Evolutionary conservation across 2,113 vertebrate species (phyloP).

Genomic region (Mungos mungo): DNA sequence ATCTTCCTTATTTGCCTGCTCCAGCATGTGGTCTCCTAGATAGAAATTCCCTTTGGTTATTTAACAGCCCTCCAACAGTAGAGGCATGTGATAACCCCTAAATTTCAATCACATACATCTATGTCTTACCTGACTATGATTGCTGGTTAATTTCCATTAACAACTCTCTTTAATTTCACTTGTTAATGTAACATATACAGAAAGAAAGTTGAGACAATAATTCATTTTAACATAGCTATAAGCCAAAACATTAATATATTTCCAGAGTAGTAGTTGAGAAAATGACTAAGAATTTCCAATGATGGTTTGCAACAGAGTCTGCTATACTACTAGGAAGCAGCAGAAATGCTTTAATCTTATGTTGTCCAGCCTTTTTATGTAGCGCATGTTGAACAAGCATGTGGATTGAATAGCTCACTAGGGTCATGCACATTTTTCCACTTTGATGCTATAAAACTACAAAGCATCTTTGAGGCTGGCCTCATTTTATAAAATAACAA

Average conservation of each 20-base stretch:
- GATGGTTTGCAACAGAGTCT: neutral
- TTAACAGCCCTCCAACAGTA: neutral
- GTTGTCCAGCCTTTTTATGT: neutral
- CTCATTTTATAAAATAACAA: neutral
- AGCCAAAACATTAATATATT: neutral
- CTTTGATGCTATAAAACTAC: neutral
- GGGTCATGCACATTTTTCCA: neutral
- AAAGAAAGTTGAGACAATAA: neutral
- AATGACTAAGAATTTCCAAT: neutral
- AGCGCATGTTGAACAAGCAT: neutral
- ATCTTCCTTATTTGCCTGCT: neutral
- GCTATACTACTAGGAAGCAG: neutral
- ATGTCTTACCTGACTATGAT: neutral
- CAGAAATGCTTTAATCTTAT: neutral
- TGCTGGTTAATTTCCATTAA: neutral
- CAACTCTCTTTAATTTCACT: neutral
- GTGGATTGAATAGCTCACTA: neutral
- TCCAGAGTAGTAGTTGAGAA: neutral
- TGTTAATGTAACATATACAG: neutral
- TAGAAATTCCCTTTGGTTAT: neutral
- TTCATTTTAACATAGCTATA: neutral
- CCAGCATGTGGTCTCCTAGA: neutral
- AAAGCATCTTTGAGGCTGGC: neutral
- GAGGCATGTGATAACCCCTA: neutral
- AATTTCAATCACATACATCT: neutral